phyloP scores from a whole-genome alignment of 2,113 vertebrate species.

The Petrocephalus zakoni region DNA sequence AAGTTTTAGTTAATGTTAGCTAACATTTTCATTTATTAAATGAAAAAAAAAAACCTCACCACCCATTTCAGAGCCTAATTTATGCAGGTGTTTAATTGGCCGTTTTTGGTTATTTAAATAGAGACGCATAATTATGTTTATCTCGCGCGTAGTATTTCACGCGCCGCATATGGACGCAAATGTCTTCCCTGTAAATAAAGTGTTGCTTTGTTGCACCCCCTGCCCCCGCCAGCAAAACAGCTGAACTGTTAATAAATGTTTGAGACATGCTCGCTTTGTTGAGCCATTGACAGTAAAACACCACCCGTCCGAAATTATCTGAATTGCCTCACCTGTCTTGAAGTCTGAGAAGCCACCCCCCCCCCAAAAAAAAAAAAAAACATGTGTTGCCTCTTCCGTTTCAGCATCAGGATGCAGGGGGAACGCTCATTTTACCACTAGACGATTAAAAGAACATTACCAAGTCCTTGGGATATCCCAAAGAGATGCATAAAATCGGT shows the following conservation, averaged over 20 bases:
- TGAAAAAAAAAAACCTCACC: not conserved
- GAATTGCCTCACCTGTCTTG: not conserved
- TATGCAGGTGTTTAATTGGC: not conserved
- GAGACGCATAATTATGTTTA: not conserved
- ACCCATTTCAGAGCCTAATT: not conserved
- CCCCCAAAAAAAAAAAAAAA: constrained; percentile 1
- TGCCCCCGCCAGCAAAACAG: not conserved
- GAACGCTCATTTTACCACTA: constrained; percentile 70
- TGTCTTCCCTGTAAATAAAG: not conserved
- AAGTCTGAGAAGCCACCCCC: constrained; percentile 27
- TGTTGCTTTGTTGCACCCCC: not conserved
- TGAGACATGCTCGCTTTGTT: not conserved
- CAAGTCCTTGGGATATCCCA: constrained; percentile 88
- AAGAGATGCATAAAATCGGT: constrained; percentile 96
- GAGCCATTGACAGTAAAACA: not conserved
- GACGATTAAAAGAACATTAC: constrained; percentile 99
- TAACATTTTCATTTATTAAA: not conserved
- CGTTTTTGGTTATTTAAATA: not conserved
- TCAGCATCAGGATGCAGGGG: constrained; percentile 45
- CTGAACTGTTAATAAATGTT: not conserved
- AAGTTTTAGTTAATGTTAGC: not conserved
- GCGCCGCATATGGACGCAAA: not conserved
- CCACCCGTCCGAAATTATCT: not conserved
- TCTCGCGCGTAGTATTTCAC: not conserved
- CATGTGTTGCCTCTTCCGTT: constrained; percentile 44